phyloP scores from a whole-genome alignment of 2,888 invertebrate species.

The Ecdyonurus torrentis region DNA sequence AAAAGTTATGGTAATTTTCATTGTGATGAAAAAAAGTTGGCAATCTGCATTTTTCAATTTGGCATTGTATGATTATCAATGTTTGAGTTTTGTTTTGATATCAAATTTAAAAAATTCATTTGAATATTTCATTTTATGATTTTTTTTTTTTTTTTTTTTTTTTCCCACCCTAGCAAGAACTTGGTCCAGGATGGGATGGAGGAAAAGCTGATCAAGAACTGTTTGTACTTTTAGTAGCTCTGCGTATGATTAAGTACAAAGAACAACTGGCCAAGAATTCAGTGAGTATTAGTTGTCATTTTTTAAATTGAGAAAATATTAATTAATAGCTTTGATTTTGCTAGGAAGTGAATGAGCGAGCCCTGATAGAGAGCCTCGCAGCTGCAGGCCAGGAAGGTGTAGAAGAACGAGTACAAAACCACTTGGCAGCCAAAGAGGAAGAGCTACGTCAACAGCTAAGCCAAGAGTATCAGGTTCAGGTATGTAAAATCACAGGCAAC shows the following conservation, averaged over 20 bases:
- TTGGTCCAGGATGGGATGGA: not conserved
- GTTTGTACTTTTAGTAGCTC: not conserved
- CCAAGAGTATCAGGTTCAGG: not conserved
- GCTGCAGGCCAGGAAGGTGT: not conserved
- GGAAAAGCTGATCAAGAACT: not conserved
- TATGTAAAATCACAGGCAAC: not conserved
- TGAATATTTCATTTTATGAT: not conserved
- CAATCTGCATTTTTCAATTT: too few species aligned
- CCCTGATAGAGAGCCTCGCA: not conserved
- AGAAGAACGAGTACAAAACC: not conserved
- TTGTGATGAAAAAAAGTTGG: too few species aligned
- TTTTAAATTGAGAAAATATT: not conserved
- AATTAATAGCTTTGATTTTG: not conserved
- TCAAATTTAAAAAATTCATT: too few species aligned
- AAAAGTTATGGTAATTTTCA: too few species aligned
- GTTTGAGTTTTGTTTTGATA: too few species aligned
- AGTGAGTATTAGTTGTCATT: not conserved
- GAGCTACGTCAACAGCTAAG: not conserved
- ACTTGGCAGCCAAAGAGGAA: not conserved
- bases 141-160: not conserved
- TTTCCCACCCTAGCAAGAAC: not conserved
- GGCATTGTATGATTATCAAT: too few species aligned
- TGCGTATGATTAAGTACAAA: not conserved
- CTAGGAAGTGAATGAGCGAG: not conserved
- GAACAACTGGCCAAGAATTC: not conserved